A percentile compares a stretch with the other conserved stretches of the same genome.
These are phyloP conservation scores for Sinocyclocheilus grahami DNA, from an alignment of 2,113 vertebrate genomes.

Conservation along the genomic window DNA sequence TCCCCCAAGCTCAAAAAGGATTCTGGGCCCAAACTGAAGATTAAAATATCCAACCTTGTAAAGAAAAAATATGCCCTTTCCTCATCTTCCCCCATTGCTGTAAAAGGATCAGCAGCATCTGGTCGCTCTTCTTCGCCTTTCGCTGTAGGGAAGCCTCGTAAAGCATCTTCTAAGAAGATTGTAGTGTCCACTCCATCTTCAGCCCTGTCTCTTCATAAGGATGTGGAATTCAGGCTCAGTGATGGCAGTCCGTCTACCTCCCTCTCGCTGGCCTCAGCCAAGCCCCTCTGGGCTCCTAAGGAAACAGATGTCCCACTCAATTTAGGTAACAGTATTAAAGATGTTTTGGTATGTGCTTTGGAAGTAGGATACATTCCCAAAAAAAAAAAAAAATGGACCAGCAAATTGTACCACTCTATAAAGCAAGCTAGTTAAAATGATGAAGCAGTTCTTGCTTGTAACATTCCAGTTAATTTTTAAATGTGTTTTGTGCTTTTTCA, in stretches of 20 bases:
- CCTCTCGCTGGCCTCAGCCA: conserved; percentile 58
- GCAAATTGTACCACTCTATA: neutral
- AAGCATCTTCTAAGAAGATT: conserved; percentile 29
- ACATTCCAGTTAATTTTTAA: neutral
- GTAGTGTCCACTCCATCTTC: conserved; percentile 42
- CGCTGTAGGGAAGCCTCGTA: neutral
- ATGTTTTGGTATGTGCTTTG: conserved; percentile 4
- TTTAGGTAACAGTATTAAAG: conserved; percentile 72
- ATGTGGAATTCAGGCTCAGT: conserved; percentile 30
- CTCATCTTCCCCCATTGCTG: conserved; percentile 51
- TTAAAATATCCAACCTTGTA: conserved; percentile 52
- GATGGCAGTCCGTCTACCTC: conserved; percentile 57
- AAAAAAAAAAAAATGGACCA: too few species aligned
- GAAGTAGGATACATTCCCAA: too few species aligned
- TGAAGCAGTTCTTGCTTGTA: neutral
- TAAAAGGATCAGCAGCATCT: conserved; percentile 46
- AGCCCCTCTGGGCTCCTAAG: conserved; percentile 78
- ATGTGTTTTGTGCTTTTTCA: conserved; percentile 61
- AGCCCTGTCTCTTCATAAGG: conserved; percentile 43
- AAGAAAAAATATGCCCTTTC: conserved; percentile 50
- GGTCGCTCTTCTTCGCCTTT: neutral
- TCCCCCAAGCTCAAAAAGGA: conserved; percentile 15
- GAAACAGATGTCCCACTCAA: conserved; percentile 89
- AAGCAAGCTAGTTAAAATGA: neutral
- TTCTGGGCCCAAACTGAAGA: conserved; percentile 46